Conservation (phyloP, 2,797 vertebrate species). For the Sarcophilus harrisii region DNA sequence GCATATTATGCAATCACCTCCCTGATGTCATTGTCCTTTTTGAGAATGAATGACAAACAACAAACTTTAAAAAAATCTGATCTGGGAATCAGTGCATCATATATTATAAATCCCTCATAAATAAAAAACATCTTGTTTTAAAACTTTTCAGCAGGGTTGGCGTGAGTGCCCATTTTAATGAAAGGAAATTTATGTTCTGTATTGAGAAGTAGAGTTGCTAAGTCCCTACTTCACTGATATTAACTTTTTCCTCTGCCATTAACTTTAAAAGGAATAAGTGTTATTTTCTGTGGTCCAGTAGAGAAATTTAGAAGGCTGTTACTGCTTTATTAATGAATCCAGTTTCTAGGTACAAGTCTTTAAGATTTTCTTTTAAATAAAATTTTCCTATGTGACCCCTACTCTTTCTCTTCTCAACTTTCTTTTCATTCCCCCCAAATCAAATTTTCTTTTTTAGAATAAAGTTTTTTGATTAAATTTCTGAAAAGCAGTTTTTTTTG, state of each 20-base stretch:
- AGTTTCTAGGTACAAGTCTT: neutral
- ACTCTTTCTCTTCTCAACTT: neutral
- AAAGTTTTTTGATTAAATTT: neutral
- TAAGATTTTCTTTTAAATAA: neutral
- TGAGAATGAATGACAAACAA: too few relatives aligned
- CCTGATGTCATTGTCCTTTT: too few relatives aligned
- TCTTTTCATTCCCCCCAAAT: neutral
- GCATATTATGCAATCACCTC: too few relatives aligned
- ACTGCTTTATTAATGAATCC: neutral
- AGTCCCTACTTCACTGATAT: neutral
- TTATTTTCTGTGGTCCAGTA: neutral
- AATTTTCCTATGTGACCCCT: neutral
- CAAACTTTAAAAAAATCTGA: too few relatives aligned
- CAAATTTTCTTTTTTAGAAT: neutral
- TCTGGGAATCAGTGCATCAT: neutral
- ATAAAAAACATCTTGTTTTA: neutral
- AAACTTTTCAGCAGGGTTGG: neutral
- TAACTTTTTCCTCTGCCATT: neutral
- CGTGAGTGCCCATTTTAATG: neutral
- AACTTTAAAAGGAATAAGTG: neutral
- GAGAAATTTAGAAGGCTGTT: slow-evolving; percentile 3
- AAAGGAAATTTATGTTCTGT: neutral
- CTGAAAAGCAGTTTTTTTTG: neutral
- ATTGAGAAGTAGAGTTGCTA: neutral
- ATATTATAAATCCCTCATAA: neutral